Conservation (phyloP, 2,888 invertebrate genomes). For the Phengaris alcon region DNA sequence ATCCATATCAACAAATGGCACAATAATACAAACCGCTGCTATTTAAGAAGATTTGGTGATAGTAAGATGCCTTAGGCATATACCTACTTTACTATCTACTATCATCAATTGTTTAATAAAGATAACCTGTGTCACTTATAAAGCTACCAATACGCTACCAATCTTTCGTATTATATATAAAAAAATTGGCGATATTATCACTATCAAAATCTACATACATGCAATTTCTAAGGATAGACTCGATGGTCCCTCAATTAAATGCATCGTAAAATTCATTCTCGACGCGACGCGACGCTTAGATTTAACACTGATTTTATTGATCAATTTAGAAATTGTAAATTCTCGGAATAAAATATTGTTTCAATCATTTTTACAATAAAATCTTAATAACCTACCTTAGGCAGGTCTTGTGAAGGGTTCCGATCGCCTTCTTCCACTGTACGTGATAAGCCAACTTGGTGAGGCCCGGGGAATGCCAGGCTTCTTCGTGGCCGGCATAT, state of each 20-base stretch:
- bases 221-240: too few species aligned
- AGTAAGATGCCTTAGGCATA: too few species aligned
- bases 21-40: neutral
- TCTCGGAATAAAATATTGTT: slow-evolving; percentile 5
- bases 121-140: too few species aligned
- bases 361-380: neutral
- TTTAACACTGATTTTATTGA: neutral
- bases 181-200: too few species aligned
- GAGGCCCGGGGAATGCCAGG: slow-evolving; percentile 89
- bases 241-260: too few species aligned
- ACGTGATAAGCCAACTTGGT: slow-evolving; percentile 91
- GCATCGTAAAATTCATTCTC: neutral
- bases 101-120: neutral
- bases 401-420: slow-evolving; percentile 83
- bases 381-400: slow-evolving; percentile 45
- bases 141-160: too few species aligned
- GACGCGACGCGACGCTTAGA: neutral
- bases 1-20: neutral
- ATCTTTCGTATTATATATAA: too few species aligned
- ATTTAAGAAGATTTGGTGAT: neutral
- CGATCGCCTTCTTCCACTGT: slow-evolving; percentile 92
- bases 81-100: too few species aligned
- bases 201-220: too few species aligned
- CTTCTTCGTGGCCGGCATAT: slow-evolving; percentile 96
- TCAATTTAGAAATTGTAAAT: neutral